Evolutionary conservation across 2,888 invertebrate genomes (phyloP).

Genomic region (Crioceris asparagi): DNA sequence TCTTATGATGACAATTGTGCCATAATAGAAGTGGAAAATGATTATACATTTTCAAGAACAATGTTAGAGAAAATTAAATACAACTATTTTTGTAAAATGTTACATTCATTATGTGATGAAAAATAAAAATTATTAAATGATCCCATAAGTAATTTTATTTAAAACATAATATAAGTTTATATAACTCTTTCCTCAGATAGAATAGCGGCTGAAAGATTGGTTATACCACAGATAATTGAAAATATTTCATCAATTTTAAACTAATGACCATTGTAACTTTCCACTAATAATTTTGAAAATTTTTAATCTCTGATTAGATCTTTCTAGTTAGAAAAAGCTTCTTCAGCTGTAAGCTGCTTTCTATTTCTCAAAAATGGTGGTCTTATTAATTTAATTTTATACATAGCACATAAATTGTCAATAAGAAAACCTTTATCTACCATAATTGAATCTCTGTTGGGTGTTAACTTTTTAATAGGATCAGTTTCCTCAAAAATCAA

Average conservation of each 20-base stretch:
- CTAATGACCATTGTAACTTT: constrained; percentile 2
- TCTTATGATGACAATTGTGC: neutral
- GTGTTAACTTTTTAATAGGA: constrained; percentile 3
- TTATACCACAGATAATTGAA: neutral
- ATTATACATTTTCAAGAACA: neutral
- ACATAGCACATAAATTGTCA: constrained; percentile 7
- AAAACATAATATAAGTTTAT: neutral
- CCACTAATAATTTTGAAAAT: constrained; percentile 8
- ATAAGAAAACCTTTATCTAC: constrained; percentile 9
- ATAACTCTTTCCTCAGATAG: neutral
- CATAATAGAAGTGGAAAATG: neutral
- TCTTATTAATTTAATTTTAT: constrained; percentile 10
- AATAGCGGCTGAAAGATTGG: neutral
- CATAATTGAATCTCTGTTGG: constrained; percentile 6
- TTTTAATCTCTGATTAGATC: constrained; percentile 8
- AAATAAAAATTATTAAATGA: neutral
- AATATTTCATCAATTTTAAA: constrained; percentile 3
- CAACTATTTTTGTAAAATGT: neutral
- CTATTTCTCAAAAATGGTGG: constrained; percentile 11
- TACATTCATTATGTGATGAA: neutral
- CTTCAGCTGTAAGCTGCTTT: constrained; percentile 11
- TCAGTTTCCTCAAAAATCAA: constrained; percentile 7
- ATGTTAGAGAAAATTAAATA: neutral
- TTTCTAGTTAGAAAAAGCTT: constrained; percentile 9
- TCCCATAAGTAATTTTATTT: neutral